A percentile compares a stretch with the other conserved stretches of the same genome.
Conservation (phyloP, 2,888 invertebrate genomes). For the Hydrotaea cyrtoneurina region DNA sequence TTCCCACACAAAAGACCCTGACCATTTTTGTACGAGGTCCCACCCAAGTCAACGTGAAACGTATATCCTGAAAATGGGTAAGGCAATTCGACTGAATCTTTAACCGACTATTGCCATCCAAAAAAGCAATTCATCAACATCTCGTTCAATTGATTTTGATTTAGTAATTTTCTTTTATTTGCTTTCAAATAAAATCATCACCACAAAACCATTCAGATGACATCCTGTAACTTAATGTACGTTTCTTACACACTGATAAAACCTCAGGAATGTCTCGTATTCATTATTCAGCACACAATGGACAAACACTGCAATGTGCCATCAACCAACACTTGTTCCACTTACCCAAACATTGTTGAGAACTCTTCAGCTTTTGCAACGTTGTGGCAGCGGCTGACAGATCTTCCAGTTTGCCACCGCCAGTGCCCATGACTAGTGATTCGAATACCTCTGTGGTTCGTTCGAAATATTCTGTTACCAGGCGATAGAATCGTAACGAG, state of each 20-base stretch:
- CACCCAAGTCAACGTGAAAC: too few species aligned
- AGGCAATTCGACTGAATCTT: too few species aligned
- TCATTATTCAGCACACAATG: too few species aligned
- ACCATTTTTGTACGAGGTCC: too few species aligned
- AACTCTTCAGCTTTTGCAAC: constrained; percentile 83
- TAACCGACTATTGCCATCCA: too few species aligned
- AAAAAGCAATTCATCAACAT: too few species aligned
- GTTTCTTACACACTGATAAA: not conserved
- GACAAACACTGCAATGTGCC: not conserved
- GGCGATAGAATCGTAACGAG: constrained; percentile 88
- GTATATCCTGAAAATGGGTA: too few species aligned
- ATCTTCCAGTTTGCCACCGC: constrained; percentile 80
- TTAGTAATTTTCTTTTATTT: not conserved
- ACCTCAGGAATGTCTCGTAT: constrained; percentile 23
- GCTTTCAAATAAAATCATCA: not conserved
- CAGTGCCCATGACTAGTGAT: constrained; percentile 84
- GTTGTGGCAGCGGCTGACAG: constrained; percentile 83
- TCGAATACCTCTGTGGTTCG: constrained; percentile 86
- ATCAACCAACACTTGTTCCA: not conserved
- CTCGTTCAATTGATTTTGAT: too few species aligned
- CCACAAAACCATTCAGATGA: not conserved
- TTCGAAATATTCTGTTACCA: constrained; percentile 88
- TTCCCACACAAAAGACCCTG: too few species aligned
- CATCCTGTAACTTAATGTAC: not conserved
- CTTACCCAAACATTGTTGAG: constrained; percentile 84